A percentile compares a stretch with the other conserved stretches of the same genome.
These are phyloP conservation scores for Drosophila fungiperda DNA, from an alignment of 2,888 invertebrate species.

Conservation along the genomic window DNA sequence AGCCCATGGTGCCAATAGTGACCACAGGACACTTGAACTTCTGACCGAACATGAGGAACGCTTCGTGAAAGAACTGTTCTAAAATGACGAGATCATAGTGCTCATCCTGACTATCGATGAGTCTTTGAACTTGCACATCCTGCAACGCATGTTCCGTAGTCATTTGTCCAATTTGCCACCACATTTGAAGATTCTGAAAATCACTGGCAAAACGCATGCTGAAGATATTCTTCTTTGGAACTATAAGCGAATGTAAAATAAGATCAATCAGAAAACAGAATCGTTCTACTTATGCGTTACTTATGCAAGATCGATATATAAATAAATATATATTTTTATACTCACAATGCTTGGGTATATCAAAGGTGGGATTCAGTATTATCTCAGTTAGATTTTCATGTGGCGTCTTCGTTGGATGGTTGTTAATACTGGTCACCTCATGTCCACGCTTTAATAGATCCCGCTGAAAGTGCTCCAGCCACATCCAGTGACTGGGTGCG, in stretches of 20 bases:
- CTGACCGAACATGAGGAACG: conserved; percentile 85
- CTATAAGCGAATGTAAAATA: conserved; percentile 48
- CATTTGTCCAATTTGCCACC: conserved; percentile 81
- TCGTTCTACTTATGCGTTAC: background rate
- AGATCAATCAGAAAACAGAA: background rate
- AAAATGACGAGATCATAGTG: conserved; percentile 85
- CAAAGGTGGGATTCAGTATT: conserved; percentile 82
- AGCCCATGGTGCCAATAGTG: conserved; percentile 84
- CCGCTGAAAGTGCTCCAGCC: conserved; percentile 84
- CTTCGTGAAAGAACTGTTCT: conserved; percentile 85
- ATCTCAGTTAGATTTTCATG: conserved; percentile 85
- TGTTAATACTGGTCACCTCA: conserved; percentile 84
- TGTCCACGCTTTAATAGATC: conserved; percentile 84
- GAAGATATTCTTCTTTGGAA: conserved; percentile 82
- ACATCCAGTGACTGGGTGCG: conserved; percentile 85
- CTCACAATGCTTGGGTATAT: conserved; percentile 83
- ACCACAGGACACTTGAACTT: conserved; percentile 85
- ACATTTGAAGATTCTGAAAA: conserved; percentile 82
- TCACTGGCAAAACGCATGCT: conserved; percentile 82
- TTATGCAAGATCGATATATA: background rate
- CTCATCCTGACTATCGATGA: conserved; percentile 82
- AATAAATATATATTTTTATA: conserved; percentile 3
- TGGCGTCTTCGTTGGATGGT: conserved; percentile 82
- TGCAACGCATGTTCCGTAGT: conserved; percentile 82
- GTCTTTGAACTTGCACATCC: conserved; percentile 73